Evolutionary conservation across 2,113 vertebrate genomes (phyloP).

Genomic region (Phycodurus eques): DNA sequence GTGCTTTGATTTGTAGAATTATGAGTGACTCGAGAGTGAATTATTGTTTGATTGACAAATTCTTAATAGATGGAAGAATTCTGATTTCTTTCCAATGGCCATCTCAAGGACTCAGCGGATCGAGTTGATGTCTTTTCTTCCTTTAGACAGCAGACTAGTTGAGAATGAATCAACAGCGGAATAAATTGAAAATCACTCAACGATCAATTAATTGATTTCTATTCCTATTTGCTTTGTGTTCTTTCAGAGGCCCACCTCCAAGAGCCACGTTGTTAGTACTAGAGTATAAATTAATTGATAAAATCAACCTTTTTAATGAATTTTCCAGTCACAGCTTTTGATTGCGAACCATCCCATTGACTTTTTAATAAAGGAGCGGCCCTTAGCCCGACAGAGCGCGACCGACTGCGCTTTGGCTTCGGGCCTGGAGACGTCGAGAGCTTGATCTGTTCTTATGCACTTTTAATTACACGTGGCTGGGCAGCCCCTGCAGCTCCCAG

Average conservation of each 20-base stretch:
- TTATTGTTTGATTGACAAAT: too few relatives aligned
- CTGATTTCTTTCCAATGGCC: too few relatives aligned
- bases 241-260: background rate
- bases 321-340: background rate
- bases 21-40: too few relatives aligned
- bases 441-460: constrained; percentile 65
- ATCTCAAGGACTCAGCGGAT: background rate
- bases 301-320: background rate
- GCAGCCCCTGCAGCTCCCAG: constrained; percentile 53
- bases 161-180: background rate
- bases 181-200: background rate
- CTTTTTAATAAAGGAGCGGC: constrained; percentile 37
- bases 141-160: too few relatives aligned
- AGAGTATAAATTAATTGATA: background rate
- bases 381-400: constrained; percentile 36
- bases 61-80: too few relatives aligned
- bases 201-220: background rate
- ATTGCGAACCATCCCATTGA: background rate
- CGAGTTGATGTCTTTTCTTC: background rate
- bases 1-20: too few relatives aligned
- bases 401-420: constrained; percentile 16
- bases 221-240: background rate
- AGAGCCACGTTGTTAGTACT: background rate
- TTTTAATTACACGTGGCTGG: constrained; percentile 69
- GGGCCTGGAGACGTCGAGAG: constrained; percentile 43